A percentile compares a stretch with the other conserved stretches of the same genome.
These are phyloP conservation scores for Coelinius sp. DNA, from an alignment of 2,888 invertebrate species.

Conservation along the genomic window DNA sequence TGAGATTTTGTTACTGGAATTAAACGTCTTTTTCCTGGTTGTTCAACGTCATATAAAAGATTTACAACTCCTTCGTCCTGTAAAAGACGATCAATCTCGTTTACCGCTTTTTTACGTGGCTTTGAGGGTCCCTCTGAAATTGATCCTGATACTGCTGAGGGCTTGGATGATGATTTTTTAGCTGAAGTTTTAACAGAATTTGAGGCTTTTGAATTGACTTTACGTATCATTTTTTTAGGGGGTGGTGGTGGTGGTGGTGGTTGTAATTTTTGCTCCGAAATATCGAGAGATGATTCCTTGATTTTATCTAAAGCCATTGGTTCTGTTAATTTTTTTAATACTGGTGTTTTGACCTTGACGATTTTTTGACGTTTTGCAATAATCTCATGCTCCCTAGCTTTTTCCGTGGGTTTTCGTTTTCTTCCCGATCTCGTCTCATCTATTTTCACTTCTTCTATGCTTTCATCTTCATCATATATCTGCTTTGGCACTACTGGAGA, in stretches of 20 bases:
- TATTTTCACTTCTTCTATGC: conserved; percentile 38
- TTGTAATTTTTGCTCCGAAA: neutral
- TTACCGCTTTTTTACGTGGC: conserved; percentile 73
- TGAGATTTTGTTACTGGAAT: conserved; percentile 67
- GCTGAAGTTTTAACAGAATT: conserved; percentile 45
- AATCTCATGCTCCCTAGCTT: conserved; percentile 65
- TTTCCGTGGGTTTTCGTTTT: conserved; percentile 67
- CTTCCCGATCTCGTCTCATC: conserved; percentile 67
- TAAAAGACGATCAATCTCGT: conserved; percentile 83
- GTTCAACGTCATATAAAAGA: conserved; percentile 85
- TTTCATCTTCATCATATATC: conserved; percentile 31
- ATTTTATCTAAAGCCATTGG: conserved; percentile 2
- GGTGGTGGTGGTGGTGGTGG: too few relatives aligned
- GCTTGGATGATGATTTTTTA: conserved; percentile 48
- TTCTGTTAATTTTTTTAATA: too few relatives aligned
- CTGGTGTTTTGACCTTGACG: conserved; percentile 48
- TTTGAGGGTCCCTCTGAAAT: conserved; percentile 44
- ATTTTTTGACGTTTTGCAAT: conserved; percentile 64
- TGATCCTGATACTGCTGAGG: conserved; percentile 38
- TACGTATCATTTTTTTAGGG: neutral
- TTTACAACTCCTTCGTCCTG: conserved; percentile 91
- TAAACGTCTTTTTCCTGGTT: conserved; percentile 64
- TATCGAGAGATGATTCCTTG: conserved; percentile 41
- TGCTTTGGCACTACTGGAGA: conserved; percentile 37
- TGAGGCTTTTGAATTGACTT: conserved; percentile 26